Conservation (phyloP, 2,888 invertebrate species). For the Spodoptera littoralis region DNA sequence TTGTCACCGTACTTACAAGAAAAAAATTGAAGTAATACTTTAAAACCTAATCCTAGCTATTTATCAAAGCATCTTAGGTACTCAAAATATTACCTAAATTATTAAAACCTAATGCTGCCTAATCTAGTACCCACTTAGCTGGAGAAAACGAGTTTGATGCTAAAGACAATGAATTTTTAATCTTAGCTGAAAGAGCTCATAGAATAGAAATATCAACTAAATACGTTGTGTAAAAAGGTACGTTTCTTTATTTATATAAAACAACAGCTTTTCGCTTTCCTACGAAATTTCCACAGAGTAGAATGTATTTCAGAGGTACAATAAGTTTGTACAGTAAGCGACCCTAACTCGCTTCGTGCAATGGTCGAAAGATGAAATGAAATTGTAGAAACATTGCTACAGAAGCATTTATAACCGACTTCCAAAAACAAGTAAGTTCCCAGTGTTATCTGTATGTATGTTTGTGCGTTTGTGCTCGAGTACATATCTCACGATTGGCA, state of each 20-base stretch:
- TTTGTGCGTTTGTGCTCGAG: no score
- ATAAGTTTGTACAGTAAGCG: no score
- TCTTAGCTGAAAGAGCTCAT: slow-evolving; percentile 6
- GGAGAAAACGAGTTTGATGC: slow-evolving; percentile 3
- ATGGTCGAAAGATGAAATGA: no score
- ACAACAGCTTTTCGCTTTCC: slow-evolving; percentile 34
- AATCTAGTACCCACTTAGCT: slow-evolving; percentile 9
- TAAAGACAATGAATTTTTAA: slow-evolving; percentile 28
- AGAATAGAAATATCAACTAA: slow-evolving; percentile 31
- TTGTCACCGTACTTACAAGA: no score
- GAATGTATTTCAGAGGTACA: no score
- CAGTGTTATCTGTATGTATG: no score
- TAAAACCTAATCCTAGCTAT: slow-evolving; percentile 1
- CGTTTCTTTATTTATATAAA: slow-evolving; percentile 42
- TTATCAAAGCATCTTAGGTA: background rate
- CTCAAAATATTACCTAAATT: background rate
- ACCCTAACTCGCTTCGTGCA: no score
- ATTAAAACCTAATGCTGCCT: slow-evolving; percentile 3
- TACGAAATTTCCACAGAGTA: no score
- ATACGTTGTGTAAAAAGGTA: slow-evolving; percentile 20
- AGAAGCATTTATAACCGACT: no score
- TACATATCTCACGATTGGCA: no score
- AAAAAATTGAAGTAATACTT: background rate
- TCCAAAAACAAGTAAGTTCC: no score
- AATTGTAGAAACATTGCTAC: no score